Evolutionary conservation across 2,888 invertebrate genomes (phyloP).

Genomic region (Chrysina gloriosa): DNA sequence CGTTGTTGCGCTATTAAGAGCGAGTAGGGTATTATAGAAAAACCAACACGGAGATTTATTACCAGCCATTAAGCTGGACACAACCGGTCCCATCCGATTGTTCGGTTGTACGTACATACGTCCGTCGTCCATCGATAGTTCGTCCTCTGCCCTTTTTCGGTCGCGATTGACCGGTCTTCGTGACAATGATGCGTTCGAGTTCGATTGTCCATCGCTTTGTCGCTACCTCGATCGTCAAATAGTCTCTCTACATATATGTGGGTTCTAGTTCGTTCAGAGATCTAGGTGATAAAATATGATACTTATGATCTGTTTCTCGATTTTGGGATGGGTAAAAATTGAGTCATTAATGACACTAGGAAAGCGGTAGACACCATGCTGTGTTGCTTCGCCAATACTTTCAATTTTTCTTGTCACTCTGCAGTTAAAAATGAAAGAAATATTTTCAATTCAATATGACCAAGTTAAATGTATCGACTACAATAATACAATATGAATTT

Average conservation of each 20-base stretch:
- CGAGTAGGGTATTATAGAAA: neutral
- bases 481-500: too few species aligned
- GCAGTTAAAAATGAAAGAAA: too few species aligned
- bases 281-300: constrained; percentile 14
- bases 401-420: too few species aligned
- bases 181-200: constrained; percentile 4
- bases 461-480: too few species aligned
- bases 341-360: neutral
- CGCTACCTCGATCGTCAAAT: constrained; percentile 8
- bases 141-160: neutral
- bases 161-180: neutral
- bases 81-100: constrained; percentile 16
- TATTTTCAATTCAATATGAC: too few species aligned
- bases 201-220: constrained; percentile 16
- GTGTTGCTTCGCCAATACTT: too few species aligned
- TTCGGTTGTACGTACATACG: too few species aligned
- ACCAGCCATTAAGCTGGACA: constrained; percentile 10
- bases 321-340: neutral
- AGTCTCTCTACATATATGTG: neutral
- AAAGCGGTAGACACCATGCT: too few species aligned
- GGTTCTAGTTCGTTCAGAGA: neutral
- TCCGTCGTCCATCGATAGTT: neutral
- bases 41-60: constrained; percentile 22
- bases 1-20: neutral
- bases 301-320: too few species aligned